Evolutionary conservation across 35 echinoderm and acorn worm genomes (phyloP).

Genomic region (Ophiothrix spiculata): DNA sequence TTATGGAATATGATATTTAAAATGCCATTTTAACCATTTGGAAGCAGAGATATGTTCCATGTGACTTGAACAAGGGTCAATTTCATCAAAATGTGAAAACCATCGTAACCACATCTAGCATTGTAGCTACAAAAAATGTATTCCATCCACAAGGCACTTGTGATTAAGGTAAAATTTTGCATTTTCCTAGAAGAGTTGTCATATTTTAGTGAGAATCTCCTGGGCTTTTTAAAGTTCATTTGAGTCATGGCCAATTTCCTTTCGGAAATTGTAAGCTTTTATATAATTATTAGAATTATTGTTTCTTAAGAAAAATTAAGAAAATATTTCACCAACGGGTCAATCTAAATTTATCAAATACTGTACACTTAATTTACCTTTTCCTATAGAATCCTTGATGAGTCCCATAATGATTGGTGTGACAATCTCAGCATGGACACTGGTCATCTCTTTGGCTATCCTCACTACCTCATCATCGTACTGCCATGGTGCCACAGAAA

Average conservation of each 20-base stretch:
- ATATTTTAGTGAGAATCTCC: background rate
- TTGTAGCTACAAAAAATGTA: too few species aligned
- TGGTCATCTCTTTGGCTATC: slow-evolving; percentile 55
- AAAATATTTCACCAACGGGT: background rate
- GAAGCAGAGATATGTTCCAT: too few species aligned
- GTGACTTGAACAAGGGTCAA: too few species aligned
- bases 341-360: background rate
- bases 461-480: slow-evolving; percentile 48
- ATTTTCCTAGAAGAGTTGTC: too few species aligned
- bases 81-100: too few species aligned
- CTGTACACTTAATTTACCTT: slow-evolving; percentile 48
- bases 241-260: background rate
- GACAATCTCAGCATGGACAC: slow-evolving; percentile 50
- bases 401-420: slow-evolving; percentile 30
- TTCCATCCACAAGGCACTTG: too few species aligned
- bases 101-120: too few species aligned
- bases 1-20: too few species aligned
- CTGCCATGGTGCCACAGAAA: slow-evolving; percentile 84
- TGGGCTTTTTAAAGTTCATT: background rate
- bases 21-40: too few species aligned
- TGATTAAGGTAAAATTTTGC: too few species aligned
- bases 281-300: too few species aligned
- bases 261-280: too few species aligned
- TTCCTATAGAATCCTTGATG: slow-evolving; percentile 33
- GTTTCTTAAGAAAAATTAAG: background rate